Evolutionary conservation across 1,140 invertebrate genomes (phyloP).

Genomic region (Drosophila santomea): DNA sequence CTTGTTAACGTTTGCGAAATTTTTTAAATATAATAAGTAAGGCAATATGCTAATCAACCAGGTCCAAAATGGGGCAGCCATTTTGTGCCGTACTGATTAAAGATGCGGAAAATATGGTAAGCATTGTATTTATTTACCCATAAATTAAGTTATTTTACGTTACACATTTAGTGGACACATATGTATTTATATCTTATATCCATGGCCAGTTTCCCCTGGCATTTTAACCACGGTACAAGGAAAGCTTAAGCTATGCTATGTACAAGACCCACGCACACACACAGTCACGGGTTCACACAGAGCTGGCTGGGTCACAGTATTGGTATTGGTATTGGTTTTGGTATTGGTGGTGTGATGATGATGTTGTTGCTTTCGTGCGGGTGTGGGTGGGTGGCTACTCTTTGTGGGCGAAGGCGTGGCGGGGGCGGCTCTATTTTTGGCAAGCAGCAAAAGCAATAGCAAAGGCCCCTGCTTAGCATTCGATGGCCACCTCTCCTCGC

Average conservation of each 20-base stretch:
- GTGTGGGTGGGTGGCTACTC: slow-evolving; percentile 21
- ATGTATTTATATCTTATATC: too few species aligned
- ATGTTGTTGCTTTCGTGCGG: slow-evolving; percentile 32
- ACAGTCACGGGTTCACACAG: slow-evolving; percentile 27
- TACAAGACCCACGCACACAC: slow-evolving; percentile 45
- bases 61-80: background rate
- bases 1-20: background rate
- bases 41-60: background rate
- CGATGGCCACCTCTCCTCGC: slow-evolving; percentile 22
- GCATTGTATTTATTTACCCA: too few species aligned
- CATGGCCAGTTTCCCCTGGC: background rate
- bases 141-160: too few species aligned
- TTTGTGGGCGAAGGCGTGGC: slow-evolving; percentile 39
- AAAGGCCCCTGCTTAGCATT: slow-evolving; percentile 47
- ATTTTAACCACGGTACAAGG: slow-evolving; percentile 50
- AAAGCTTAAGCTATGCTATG: slow-evolving; percentile 66
- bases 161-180: too few species aligned
- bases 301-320: slow-evolving; percentile 60
- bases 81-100: background rate
- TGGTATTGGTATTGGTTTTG: slow-evolving; percentile 41
- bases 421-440: slow-evolving; percentile 79
- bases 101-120: background rate
- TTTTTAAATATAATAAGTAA: background rate
- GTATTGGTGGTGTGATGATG: slow-evolving; percentile 29
- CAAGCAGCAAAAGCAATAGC: slow-evolving; percentile 37